Conservation (phyloP, 2,113 vertebrate genomes). For the Syngnathus floridae region DNA sequence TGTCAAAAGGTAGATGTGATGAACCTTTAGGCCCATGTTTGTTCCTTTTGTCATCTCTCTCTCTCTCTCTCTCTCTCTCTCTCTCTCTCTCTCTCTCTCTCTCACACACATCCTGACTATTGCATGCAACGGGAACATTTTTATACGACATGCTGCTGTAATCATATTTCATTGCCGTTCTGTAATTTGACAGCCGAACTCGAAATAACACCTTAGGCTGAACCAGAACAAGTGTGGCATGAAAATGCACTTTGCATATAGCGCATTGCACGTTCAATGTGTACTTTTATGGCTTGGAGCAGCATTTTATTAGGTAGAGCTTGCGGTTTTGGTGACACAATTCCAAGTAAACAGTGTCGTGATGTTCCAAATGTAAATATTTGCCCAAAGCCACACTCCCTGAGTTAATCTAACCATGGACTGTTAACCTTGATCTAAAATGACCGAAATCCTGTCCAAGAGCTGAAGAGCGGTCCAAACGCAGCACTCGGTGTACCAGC, state of each 20-base stretch:
- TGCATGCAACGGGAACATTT: neutral
- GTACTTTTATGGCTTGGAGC: too few species aligned
- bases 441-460: neutral
- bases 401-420: neutral
- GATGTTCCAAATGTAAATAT: constrained; percentile 9
- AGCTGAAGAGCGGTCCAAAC: neutral
- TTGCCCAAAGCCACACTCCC: neutral
- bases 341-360: neutral
- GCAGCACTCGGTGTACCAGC: neutral
- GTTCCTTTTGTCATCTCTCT: neutral
- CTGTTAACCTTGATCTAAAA: neutral
- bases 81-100: too few species aligned
- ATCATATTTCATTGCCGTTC: constrained; percentile 1
- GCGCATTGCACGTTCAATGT: too few species aligned
- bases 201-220: neutral
- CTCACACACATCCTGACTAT: too few species aligned
- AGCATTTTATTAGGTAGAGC: neutral
- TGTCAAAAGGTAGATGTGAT: neutral
- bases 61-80: too few species aligned
- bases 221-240: constrained; percentile 1
- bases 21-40: neutral
- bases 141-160: neutral
- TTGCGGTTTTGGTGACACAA: neutral
- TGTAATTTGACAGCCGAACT: neutral
- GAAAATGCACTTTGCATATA: neutral